These are phyloP conservation scores for Neodontobutis hainanensis DNA, from an alignment of 2,113 vertebrate genomes.

Conservation along the genomic window DNA sequence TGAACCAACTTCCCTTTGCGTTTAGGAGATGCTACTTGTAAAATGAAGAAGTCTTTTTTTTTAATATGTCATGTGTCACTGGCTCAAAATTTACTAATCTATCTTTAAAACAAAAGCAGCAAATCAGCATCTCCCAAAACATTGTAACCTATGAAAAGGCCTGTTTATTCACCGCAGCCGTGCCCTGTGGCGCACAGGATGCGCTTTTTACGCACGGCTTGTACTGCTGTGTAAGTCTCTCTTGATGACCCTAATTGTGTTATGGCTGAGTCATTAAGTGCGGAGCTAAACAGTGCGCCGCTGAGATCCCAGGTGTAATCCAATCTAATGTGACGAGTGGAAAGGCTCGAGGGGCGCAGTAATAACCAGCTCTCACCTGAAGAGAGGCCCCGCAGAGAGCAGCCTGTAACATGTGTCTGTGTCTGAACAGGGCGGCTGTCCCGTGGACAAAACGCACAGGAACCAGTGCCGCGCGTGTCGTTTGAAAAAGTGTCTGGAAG, in stretches of 20 bases:
- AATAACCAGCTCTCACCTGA: slow-evolving; percentile 73
- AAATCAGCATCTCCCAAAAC: background rate
- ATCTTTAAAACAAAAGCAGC: too few relatives aligned
- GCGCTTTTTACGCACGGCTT: slow-evolving; percentile 47
- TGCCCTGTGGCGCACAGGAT: slow-evolving; percentile 16
- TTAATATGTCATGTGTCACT: too few relatives aligned
- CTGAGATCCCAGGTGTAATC: slow-evolving; percentile 80
- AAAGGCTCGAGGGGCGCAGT: slow-evolving; percentile 70
- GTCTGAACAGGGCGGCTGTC: slow-evolving; percentile 89
- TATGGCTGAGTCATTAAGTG: slow-evolving; percentile 62
- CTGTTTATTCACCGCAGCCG: background rate
- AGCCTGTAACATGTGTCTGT: slow-evolving; percentile 21
- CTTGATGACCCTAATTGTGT: slow-evolving; percentile 68
- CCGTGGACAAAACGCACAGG: slow-evolving; percentile 98
- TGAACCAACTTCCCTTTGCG: too few relatives aligned
- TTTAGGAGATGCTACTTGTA: too few relatives aligned
- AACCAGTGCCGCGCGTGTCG: slow-evolving; percentile 98
- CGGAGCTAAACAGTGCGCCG: slow-evolving; percentile 55
- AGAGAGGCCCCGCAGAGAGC: slow-evolving; percentile 55
- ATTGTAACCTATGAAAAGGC: background rate
- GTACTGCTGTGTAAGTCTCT: slow-evolving; percentile 38
- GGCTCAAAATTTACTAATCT: too few relatives aligned
- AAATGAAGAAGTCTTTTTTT: too few relatives aligned
- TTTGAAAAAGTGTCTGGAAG: slow-evolving; percentile 98
- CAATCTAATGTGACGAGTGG: slow-evolving; percentile 78